Base-by-base conservation (phyloP, 1,140 invertebrate genomes). In the Lucilia sericata region DNA sequence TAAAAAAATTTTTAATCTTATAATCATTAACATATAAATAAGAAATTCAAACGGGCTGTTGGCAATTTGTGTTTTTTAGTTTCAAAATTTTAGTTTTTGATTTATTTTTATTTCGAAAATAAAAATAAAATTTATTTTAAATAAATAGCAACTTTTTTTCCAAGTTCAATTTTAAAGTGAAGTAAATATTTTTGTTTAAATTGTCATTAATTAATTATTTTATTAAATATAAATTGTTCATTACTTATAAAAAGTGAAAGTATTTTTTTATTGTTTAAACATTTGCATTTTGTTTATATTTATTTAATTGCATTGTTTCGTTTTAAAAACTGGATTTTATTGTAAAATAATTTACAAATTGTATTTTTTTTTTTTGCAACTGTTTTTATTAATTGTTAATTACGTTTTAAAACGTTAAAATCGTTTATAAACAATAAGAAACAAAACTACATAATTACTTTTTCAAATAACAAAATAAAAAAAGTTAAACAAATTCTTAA, bases 61-160 rank as follows among this genome's bases (percentile, higher is more conserved):
- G 65, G n/a, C 65, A 70, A 60, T 70, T 70, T 70, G 19, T 21
- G 65, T 21, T 70, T 70, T 70, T 70, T 70, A 8, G n/a, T 70
- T 70, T 70, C 17, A 70, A 70, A 70, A 70, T 70, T 70, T 70
- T n/a, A 55, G 51, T 55, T 70, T 70, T 70, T 17, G n/a, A 60
- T n/a, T 60, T 60, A 14, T 60, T 60, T 60, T n/a, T 60, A 17
- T 55, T 55, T 14, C 13, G 17, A 55, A 55, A 55, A 55, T 55
- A 12, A 21, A 21, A 70, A 9, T 70, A 30, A 30, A 30, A 30
- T 70, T 70, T 7, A 55, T 10, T 17, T 55, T 55, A 10, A 17
- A 55, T 55, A 10, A 55, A 55, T 7, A 8, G 2, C 42, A 42
- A 42, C 2, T 42, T 42, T 8, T 8, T 8, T 14, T 55, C 51